Percentiles rank a stretch among this genome's conserved stretches.
phyloP scores from a whole-genome alignment of 2,113 vertebrate species.

The Speoplatyrhinus poulsoni region DNA sequence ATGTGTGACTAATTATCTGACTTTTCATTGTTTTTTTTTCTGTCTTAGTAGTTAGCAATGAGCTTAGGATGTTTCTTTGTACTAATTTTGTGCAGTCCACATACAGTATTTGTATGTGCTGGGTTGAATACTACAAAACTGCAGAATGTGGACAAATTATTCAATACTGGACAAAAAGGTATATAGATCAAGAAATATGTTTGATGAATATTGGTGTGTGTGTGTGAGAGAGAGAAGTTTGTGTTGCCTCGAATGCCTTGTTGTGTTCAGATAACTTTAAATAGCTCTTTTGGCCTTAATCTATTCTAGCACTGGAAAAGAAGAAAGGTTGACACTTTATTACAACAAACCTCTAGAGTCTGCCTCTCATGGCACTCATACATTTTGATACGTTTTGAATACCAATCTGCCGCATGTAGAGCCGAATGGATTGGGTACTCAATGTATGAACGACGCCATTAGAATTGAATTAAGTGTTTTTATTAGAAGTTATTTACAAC shows the following conservation, averaged over 20 bases:
- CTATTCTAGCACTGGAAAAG: conserved; percentile 27
- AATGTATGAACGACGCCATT: conserved; percentile 35
- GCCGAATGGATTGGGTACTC: conserved; percentile 24
- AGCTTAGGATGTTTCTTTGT: background rate
- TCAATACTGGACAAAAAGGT: too few relatives aligned
- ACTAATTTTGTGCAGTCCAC: background rate
- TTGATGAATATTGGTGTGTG: too few relatives aligned
- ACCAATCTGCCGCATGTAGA: conserved; percentile 25
- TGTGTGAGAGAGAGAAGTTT: too few relatives aligned
- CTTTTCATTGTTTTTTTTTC: conserved; percentile 27
- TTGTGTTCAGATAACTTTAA: conserved; percentile 16
- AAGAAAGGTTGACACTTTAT: conserved; percentile 25
- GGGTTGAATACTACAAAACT: background rate
- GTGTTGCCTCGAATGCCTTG: too few relatives aligned
- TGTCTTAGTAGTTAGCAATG: conserved; percentile 6
- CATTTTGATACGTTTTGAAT: conserved; percentile 43
- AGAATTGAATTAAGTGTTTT: conserved; percentile 40
- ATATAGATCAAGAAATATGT: too few relatives aligned
- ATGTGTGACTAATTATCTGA: conserved; percentile 38
- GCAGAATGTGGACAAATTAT: background rate
- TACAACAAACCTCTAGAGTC: conserved; percentile 8
- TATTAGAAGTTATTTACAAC: conserved; percentile 44
- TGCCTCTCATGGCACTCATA: conserved; percentile 10
- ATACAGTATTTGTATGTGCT: background rate
- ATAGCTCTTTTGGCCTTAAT: conserved; percentile 17